Percentiles rank a stretch among this genome's conserved stretches.
phyloP scores from a whole-genome alignment of 2,888 invertebrate genomes.

The Acanthosepion lycidas region DNA sequence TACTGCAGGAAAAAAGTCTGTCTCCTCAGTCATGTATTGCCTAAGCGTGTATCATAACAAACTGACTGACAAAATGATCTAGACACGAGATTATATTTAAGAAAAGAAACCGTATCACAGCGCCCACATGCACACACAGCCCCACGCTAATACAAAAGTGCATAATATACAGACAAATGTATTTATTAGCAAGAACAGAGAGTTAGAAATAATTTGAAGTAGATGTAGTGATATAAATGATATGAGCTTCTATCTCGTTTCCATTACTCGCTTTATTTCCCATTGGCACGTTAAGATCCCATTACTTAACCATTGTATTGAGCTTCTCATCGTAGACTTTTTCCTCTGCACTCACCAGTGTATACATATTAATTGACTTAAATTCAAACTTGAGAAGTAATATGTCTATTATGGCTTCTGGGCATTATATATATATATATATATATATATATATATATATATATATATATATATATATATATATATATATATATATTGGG shows the following conservation, averaged over 20 bases:
- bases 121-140: too few species aligned
- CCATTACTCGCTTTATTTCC: neutral
- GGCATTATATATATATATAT: neutral
- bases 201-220: neutral
- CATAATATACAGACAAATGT: neutral
- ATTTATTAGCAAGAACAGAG: neutral
- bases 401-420: neutral
- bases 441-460: too few species aligned
- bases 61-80: neutral
- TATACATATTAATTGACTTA: neutral
- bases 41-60: too few species aligned
- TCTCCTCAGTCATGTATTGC: too few species aligned
- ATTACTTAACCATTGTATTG: neutral
- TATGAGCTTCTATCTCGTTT: neutral
- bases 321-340: neutral
- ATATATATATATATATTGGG: too few species aligned
- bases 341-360: too few species aligned
- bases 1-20: too few species aligned
- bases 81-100: neutral
- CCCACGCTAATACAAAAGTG: neutral
- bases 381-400: neutral
- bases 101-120: too few species aligned
- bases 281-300: neutral
- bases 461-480: too few species aligned
- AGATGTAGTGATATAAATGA: neutral